phyloP scores from a whole-genome alignment of 2,888 invertebrate species.

The Drosophila robusta region DNA sequence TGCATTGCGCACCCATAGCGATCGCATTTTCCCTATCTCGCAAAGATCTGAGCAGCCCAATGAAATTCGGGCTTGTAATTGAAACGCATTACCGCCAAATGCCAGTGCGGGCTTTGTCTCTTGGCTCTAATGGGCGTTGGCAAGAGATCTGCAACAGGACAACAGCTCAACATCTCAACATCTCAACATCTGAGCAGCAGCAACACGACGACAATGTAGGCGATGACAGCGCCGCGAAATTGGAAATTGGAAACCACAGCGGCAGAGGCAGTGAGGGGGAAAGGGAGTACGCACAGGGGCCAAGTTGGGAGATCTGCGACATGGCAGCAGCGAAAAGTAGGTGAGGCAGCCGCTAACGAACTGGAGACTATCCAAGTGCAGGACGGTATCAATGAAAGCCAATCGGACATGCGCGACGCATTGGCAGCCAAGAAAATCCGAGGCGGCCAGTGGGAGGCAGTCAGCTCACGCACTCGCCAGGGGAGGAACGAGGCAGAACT shows the following conservation, averaged over 20 bases:
- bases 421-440: slow-evolving; percentile 61
- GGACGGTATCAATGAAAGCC: slow-evolving; percentile 71
- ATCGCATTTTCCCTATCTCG: slow-evolving; percentile 47
- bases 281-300: slow-evolving; percentile 44
- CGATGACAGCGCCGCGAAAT: slow-evolving; percentile 73
- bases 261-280: not conserved
- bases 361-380: slow-evolving; percentile 40
- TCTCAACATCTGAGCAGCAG: slow-evolving; percentile 23
- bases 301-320: slow-evolving; percentile 40
- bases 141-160: slow-evolving; percentile 51
- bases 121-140: slow-evolving; percentile 70
- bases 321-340: slow-evolving; percentile 66
- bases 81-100: slow-evolving; percentile 71
- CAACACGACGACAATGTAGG: slow-evolving; percentile 68
- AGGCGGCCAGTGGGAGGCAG: slow-evolving; percentile 53
- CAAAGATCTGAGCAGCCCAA: slow-evolving; percentile 57
- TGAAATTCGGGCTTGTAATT: slow-evolving; percentile 73
- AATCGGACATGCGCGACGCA: slow-evolving; percentile 78
- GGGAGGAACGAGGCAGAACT: slow-evolving; percentile 14
- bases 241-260: slow-evolving; percentile 42
- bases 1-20: slow-evolving; percentile 4
- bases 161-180: slow-evolving; percentile 27
- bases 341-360: slow-evolving; percentile 75
- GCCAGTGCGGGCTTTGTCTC: slow-evolving; percentile 32
- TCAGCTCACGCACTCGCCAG: slow-evolving; percentile 57